Conservation (phyloP, 2,113 vertebrate species). For the Holacanthus passer region DNA sequence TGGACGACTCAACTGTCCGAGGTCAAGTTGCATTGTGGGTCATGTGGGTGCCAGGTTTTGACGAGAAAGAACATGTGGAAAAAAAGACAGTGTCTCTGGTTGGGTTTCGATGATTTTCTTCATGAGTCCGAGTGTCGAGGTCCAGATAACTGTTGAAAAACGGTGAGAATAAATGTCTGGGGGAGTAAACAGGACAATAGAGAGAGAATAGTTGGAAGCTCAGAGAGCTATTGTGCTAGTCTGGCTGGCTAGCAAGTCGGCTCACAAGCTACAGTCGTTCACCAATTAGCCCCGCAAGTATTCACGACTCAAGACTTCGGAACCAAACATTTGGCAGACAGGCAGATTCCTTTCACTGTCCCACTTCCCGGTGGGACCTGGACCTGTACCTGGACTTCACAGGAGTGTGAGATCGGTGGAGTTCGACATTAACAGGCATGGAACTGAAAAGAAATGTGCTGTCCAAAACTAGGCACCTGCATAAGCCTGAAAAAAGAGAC, state of each 20-base stretch:
- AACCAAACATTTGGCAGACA: no score
- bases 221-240: neutral
- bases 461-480: neutral
- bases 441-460: neutral
- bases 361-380: neutral
- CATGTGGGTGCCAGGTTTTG: neutral
- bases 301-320: neutral
- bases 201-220: neutral
- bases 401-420: neutral
- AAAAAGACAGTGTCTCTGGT: neutral
- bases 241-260: neutral
- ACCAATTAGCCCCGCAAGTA: neutral
- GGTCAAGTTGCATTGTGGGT: conserved; percentile 1
- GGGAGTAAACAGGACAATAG: neutral
- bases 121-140: no score
- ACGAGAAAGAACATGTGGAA: neutral
- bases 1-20: neutral
- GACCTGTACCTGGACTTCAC: neutral
- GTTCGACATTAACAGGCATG: neutral
- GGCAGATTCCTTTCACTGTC: neutral
- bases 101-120: no score
- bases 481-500: neutral
- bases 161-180: no score
- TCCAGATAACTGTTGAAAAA: no score
- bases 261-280: neutral